Evolutionary conservation across 2,797 vertebrate genomes (phyloP), one percentile per base, ranked within the genome.

Genomic region (Helostoma temminkii): DNA sequence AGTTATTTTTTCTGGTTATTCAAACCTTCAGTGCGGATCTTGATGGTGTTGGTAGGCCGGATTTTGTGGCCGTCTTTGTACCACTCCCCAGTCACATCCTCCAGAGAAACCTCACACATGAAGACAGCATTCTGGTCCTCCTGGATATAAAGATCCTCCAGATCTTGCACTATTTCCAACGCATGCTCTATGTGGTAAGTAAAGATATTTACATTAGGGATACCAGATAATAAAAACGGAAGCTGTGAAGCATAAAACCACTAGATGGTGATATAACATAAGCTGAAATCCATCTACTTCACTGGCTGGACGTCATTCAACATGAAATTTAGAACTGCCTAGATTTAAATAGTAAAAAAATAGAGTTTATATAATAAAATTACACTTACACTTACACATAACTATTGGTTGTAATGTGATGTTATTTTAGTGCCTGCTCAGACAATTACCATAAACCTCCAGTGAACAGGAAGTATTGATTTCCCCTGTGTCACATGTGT

Each of bases 51-150:
- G 24, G 91, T 95, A 49, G 94, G 89, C 46, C 94, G 94, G 69
- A 97, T 94, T 88, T 75, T 95, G 81, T 95, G 91, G 2, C 93
- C 88, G 0, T 95, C 90, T 55, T 89, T 94, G 89, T 92, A 94
- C 96, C 96, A 97, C 67, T 97, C 95, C 5, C 94, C 95, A 0
- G 78, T 78, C 52, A 96, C 91, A 0, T 96, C 93, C 12, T 85
- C 89, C 0, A 95, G 86, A 0, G 96, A 97, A 3, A 90, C 82
- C 69, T 97, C 95, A 0, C 96, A 97, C 90, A 93, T 95, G 81
- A 97, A 97, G 65, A 96, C 71, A 0, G 96, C 96, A 0, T 97
- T 97, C 88, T 97, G 95, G 2, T 96, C 95, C 76, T 97, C 96
- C 74, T 65, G 81, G 24, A 96, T 94, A 22, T 83, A 89, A 43